phyloP scores from a whole-genome alignment of 2,888 invertebrate species.

The Amphimallon solstitiale region DNA sequence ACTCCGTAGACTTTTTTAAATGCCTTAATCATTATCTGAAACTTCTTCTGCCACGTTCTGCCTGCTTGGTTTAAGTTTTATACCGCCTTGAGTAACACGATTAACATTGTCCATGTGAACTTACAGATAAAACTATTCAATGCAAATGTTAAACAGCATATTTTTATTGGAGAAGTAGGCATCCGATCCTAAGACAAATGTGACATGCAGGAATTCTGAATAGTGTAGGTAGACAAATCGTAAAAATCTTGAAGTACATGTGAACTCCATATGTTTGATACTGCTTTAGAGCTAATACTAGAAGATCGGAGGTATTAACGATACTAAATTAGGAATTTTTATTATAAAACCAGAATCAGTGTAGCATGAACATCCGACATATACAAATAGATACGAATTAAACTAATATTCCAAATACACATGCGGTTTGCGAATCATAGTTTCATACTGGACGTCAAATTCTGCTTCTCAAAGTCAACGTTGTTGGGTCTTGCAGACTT shows the following conservation, averaged over 20 bases:
- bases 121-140: constrained; percentile 32
- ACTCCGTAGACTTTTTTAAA: not conserved
- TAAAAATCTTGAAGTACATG: not conserved
- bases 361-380: no score
- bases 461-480: no score
- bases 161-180: constrained; percentile 19
- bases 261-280: no score
- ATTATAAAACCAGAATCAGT: no score
- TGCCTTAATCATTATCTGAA: constrained; percentile 4
- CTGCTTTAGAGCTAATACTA: no score
- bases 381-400: no score
- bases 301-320: no score
- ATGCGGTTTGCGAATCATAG: no score
- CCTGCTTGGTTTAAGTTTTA: not conserved
- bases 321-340: no score
- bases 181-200: constrained; percentile 9
- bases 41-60: not conserved
- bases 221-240: constrained; percentile 13
- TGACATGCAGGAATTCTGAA: constrained; percentile 19
- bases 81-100: constrained; percentile 21
- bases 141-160: constrained; percentile 25
- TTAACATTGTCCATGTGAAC: constrained; percentile 30
- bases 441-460: no score
- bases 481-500: no score
- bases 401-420: no score